Percentiles rank a stretch among this genome's conserved stretches.
phyloP scores from a whole-genome alignment of 92 coral and sea anemone species.

The Pocillopora grandis region DNA sequence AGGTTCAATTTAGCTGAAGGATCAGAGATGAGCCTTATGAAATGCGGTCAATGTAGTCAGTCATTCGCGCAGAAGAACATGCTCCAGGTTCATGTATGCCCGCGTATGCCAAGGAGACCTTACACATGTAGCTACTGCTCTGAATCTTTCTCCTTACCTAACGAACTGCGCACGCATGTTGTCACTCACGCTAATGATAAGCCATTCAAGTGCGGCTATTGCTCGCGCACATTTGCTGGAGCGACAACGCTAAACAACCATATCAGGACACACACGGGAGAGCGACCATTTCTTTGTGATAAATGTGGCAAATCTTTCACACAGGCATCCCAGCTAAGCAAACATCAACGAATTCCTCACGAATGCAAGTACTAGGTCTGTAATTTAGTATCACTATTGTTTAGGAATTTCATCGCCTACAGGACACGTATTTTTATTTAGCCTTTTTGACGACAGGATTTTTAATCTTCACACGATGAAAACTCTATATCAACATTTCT shows the following conservation, averaged over 20 bases:
- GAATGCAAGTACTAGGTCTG: slow-evolving; percentile 58
- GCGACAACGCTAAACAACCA: slow-evolving; percentile 97
- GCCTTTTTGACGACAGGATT: too few relatives aligned
- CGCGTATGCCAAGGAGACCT: slow-evolving; percentile 81
- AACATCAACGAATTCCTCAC: slow-evolving; percentile 86
- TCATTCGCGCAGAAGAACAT: slow-evolving; percentile 91
- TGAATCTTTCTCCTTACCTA: slow-evolving; percentile 82
- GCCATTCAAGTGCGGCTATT: slow-evolving; percentile 97
- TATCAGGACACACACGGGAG: slow-evolving; percentile 98
- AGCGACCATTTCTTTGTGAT: slow-evolving; percentile 85
- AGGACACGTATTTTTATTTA: too few relatives aligned
- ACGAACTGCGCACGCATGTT: slow-evolving; percentile 94
- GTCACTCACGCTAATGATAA: slow-evolving; percentile 91
- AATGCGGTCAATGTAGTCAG: slow-evolving; percentile 91
- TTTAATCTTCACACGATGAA: too few relatives aligned
- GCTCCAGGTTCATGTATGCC: slow-evolving; percentile 90
- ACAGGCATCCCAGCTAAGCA: slow-evolving; percentile 97
- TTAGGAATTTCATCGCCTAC: neutral
- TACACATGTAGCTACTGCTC: slow-evolving; percentile 94
- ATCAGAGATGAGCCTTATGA: slow-evolving; percentile 77
- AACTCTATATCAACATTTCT: too few relatives aligned
- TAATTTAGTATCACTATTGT: neutral
- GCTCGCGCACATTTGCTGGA: slow-evolving; percentile 98
- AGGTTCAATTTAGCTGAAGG: slow-evolving; percentile 42
- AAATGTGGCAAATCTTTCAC: slow-evolving; percentile 88